A percentile compares a stretch with the other conserved stretches of the same genome.
Conservation (phyloP, 2,113 vertebrate genomes). For the Salvelinus alpinus region DNA sequence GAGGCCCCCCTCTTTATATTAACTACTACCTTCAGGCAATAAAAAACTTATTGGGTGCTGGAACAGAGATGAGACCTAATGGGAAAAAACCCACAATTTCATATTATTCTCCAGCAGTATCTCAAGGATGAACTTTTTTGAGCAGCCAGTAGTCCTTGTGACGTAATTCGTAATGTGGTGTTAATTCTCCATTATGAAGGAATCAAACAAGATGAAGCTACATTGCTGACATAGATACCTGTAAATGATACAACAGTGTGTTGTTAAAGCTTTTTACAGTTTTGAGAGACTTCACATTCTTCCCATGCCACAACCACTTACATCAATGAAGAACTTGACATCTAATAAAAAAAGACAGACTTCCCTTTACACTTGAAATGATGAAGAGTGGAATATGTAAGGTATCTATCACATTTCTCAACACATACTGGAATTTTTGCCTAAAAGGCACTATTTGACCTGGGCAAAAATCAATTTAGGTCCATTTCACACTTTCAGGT, state of each 20-base stretch:
- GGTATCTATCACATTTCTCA: slow-evolving; percentile 59
- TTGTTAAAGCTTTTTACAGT: slow-evolving; percentile 36
- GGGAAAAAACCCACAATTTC: slow-evolving; percentile 16
- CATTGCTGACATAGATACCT: slow-evolving; percentile 38
- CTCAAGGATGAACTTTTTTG: slow-evolving; percentile 30
- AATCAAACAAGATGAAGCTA: slow-evolving; percentile 32
- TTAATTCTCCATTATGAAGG: slow-evolving; percentile 27
- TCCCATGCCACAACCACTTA: slow-evolving; percentile 43
- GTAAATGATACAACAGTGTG: slow-evolving; percentile 35
- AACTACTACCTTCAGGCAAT: slow-evolving; percentile 15
- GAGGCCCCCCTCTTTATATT: not conserved
- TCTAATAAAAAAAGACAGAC: slow-evolving; percentile 47
- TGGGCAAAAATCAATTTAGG: slow-evolving; percentile 50
- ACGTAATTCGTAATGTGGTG: not conserved
- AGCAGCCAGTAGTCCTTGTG: slow-evolving; percentile 16
- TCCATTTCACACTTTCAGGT: slow-evolving; percentile 35
- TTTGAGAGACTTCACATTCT: slow-evolving; percentile 37
- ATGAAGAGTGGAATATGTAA: slow-evolving; percentile 50
- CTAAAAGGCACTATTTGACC: slow-evolving; percentile 49
- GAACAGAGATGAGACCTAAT: slow-evolving; percentile 30
- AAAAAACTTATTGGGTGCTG: slow-evolving; percentile 31
- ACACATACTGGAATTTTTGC: slow-evolving; percentile 37
- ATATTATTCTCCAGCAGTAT: slow-evolving; percentile 24
- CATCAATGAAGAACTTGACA: slow-evolving; percentile 47
- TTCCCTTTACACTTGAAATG: slow-evolving; percentile 40